Base-by-base conservation (phyloP, 2,113 vertebrate genomes). In the Zapus hudsonius region DNA sequence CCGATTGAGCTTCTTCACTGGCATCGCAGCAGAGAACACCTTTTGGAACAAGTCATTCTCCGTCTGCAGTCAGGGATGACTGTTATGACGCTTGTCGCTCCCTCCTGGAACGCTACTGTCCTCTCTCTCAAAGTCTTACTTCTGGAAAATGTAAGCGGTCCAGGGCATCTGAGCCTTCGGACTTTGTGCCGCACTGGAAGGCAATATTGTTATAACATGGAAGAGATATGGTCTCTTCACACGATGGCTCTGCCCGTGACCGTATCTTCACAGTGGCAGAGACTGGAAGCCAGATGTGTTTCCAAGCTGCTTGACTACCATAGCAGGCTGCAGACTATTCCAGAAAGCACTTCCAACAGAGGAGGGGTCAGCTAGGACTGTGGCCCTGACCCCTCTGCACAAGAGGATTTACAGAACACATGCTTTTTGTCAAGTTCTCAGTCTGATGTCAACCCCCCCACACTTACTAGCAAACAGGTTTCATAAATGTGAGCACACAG, bases 141-240 rank as follows among this genome's bases (percentile, higher is more conserved):
- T 88, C 61, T 38, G 57, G 75, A 84, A 84, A 42, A 3, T 31
- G 88, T 36, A 33, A 42, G 44, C 84, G 67, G 63, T 64, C 52
- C 7, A 66, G 22, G 2, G 64, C 59, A 42, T 12, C 59, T 84
- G 86, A 87, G 38, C 82, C 72, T 57, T 20, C 1, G 25, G 47
- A 70, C 44, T 91, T 85, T 81, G 67, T 63, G 44, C 8, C 36
- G 82, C 52, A 7, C 52, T 87, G 73, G 55, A 90, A 52, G 93
- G 81, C 16, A 75, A 78, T 33, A 78, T 75, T 89, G 47, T 86
- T 47, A 92, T 57, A 44, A 63, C 93, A 25, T 59, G 17, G 15
- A 66, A 36, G 31, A 91, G 29, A 31, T 33, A 55, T 47, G 90
- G 47, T 42, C 80, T 87, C 84, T 94, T 90, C 40, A 38, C 38